Base-by-base conservation (phyloP, 2,797 vertebrate species). In the Esox lucius region DNA sequence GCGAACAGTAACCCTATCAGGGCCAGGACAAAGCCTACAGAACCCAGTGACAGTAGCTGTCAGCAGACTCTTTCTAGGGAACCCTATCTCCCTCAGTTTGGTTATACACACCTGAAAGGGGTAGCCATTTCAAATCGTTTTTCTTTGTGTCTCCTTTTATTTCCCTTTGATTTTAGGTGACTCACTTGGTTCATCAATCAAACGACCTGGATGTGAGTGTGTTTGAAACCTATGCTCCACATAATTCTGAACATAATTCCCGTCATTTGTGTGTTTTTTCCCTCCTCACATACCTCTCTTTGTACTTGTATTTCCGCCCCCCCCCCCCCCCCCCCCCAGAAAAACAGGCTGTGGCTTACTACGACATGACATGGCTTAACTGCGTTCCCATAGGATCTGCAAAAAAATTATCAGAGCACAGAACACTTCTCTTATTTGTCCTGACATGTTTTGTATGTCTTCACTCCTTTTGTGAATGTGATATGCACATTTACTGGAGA, bases 31-130 rank as follows among this genome's bases (percentile, higher is more conserved):
- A 94, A 91, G 91, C 91, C 92, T 93, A 94, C 94, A 94, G 93
- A 94, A 90, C 91, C 91, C 87, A 91, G 87, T 94, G 94, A 94
- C 94, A 94, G 91, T 90, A 91, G 89, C 93, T 94, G 94, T 95
- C 94, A 93, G 89, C 92, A 87, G 85, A 87, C 90, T 94, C 92
- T 94, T 93, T 94, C 91, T 86, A 89, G 86, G 91, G 88, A 95
- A 95, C 91, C 92, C 92, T 91, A 94, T 93, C 93, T 91, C 88
- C 77, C 84, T 91, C 87, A 92, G 90, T 89, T 89, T 88, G 89
- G 92, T 91, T 91, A 87, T 85, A 87, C 90, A 88, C 86, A 92
- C 86, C 85, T 85, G 89, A 91, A 91, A 91, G 83, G 87, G 88
- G 92, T 89, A 88, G 91, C 89, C 82, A 90, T 94, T 93, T 93